Evolutionary conservation across 2,113 vertebrate genomes (phyloP).

Genomic region (Gobiocypris rarus): DNA sequence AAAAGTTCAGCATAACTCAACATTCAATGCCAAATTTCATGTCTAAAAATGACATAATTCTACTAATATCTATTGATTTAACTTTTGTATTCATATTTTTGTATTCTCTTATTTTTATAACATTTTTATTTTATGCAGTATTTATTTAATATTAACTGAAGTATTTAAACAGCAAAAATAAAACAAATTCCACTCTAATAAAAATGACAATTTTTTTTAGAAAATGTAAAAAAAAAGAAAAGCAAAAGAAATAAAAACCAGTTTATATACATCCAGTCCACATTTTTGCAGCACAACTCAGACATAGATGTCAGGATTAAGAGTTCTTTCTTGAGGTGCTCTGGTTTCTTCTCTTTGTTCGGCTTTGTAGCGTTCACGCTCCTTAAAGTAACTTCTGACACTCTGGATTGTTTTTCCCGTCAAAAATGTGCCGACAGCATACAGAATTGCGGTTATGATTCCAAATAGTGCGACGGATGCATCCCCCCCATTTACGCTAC

Average conservation of each 20-base stretch:
- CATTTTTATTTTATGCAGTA: neutral
- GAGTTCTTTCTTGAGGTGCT: conserved; percentile 30
- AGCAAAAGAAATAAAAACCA: neutral
- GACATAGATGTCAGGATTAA: conserved; percentile 55
- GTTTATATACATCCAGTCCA: neutral
- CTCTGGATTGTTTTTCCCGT: conserved; percentile 69
- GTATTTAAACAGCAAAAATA: neutral
- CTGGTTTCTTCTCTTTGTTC: conserved; percentile 29
- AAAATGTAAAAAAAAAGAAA: conserved; percentile 17
- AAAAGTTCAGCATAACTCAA: neutral
- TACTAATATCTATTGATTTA: too few relatives aligned
- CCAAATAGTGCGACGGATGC: conserved; percentile 80
- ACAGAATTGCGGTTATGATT: conserved; percentile 75
- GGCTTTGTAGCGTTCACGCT: conserved; percentile 48
- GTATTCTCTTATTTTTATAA: too few relatives aligned
- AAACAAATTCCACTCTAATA: neutral
- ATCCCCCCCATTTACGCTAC: conserved; percentile 79
- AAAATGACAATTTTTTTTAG: neutral
- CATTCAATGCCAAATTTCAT: too few relatives aligned
- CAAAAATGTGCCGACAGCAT: conserved; percentile 69
- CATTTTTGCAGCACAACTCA: neutral
- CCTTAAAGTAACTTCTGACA: conserved; percentile 64
- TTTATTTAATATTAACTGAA: neutral
- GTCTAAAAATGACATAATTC: too few relatives aligned
- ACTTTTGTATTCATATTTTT: too few relatives aligned